Percentiles rank a stretch among this genome's conserved stretches.
phyloP scores from a whole-genome alignment of 2,797 vertebrate genomes.

The Triplophysa yarkandensis region DNA sequence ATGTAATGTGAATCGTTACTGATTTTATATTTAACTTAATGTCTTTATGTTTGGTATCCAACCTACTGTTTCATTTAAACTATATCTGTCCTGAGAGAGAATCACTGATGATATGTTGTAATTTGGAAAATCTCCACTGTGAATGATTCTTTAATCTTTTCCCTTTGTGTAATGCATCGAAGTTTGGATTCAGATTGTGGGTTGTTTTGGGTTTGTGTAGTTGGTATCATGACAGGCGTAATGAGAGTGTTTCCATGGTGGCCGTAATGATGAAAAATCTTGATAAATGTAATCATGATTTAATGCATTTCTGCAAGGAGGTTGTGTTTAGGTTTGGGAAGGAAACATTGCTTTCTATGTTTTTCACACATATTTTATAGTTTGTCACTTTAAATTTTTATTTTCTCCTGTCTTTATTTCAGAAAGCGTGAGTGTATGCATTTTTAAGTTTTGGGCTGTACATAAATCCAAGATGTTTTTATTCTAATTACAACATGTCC shows the following conservation, averaged over 20 bases:
- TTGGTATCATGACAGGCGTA: slow-evolving; percentile 23
- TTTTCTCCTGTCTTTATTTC: slow-evolving; percentile 21
- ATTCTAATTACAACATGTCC: slow-evolving; percentile 75
- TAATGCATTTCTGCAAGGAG: slow-evolving; percentile 51
- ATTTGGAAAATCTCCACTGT: slow-evolving; percentile 31
- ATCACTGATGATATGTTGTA: slow-evolving; percentile 22
- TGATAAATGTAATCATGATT: slow-evolving; percentile 11
- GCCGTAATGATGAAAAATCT: slow-evolving; percentile 25
- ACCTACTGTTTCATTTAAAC: slow-evolving; percentile 39
- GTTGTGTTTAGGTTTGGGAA: slow-evolving; percentile 47
- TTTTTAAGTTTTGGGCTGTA: slow-evolving; percentile 70
- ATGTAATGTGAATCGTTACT: slow-evolving; percentile 76
- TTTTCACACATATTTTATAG: slow-evolving; percentile 22
- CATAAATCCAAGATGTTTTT: slow-evolving; percentile 74
- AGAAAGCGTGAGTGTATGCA: slow-evolving; percentile 67
- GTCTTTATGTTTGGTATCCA: slow-evolving; percentile 62
- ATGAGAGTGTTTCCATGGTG: slow-evolving; percentile 26
- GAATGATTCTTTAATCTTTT: slow-evolving; percentile 34
- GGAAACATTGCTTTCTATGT: slow-evolving; percentile 21
- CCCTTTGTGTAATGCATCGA: slow-evolving; percentile 15
- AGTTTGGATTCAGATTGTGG: slow-evolving; percentile 31
- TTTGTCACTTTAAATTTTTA: slow-evolving; percentile 41
- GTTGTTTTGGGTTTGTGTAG: background rate
- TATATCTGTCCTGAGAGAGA: slow-evolving; percentile 33
- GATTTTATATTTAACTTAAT: slow-evolving; percentile 68